phyloP scores from a whole-genome alignment of 2,797 vertebrate species.

The Mormyrus hasselquistii region DNA sequence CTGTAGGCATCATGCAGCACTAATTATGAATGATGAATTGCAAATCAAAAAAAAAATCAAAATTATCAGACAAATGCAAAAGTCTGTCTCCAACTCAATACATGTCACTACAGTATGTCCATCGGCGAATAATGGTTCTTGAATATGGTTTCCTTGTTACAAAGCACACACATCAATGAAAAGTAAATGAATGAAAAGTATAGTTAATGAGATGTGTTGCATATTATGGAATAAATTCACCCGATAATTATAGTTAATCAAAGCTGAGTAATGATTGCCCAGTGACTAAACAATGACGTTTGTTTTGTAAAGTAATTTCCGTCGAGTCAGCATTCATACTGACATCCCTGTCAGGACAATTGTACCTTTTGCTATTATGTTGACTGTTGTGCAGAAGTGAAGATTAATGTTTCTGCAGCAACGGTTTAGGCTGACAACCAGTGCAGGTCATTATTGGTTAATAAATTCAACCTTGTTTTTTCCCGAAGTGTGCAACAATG shows the following conservation, averaged over 20 bases:
- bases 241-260: neutral
- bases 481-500: neutral
- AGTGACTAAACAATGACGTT: neutral
- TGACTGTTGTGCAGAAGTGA: neutral
- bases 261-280: neutral
- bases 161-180: neutral
- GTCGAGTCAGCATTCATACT: neutral
- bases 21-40: conserved; percentile 14
- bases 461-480: neutral
- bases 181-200: neutral
- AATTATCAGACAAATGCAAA: neutral
- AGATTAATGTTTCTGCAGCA: neutral
- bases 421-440: neutral
- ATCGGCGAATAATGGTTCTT: neutral
- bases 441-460: neutral
- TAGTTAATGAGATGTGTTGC: neutral
- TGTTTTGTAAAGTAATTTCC: neutral
- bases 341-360: neutral
- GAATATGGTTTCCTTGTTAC: neutral
- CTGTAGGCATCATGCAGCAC: neutral
- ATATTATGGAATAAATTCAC: neutral
- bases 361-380: neutral
- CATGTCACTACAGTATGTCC: neutral
- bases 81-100: neutral
- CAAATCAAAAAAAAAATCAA: neutral